Percentiles rank a stretch among this genome's conserved stretches.
Conservation (phyloP, 2,113 vertebrate genomes). For the Rhinoptilus africanus region DNA sequence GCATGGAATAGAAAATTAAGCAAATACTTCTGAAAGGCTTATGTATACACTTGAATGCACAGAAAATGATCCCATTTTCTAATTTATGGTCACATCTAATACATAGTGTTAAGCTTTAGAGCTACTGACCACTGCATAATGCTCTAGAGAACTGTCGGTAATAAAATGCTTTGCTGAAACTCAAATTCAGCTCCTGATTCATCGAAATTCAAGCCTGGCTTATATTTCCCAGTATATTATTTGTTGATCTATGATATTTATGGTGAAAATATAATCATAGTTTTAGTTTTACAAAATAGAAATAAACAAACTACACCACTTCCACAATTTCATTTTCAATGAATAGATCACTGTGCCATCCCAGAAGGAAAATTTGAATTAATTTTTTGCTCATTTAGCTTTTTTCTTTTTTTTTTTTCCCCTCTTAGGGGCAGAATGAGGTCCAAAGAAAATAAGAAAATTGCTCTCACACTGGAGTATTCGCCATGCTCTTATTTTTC, state of each 20-base stretch:
- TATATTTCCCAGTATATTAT: not conserved
- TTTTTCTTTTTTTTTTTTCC: not conserved
- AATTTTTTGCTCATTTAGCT: not conserved
- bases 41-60: not conserved
- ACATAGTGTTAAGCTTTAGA: not conserved
- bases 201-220: not conserved
- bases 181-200: not conserved
- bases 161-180: not conserved
- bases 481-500: not conserved
- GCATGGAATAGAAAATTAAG: not conserved
- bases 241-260: not conserved
- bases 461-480: not conserved
- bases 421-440: not conserved
- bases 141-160: not conserved
- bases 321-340: not conserved
- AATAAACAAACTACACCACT: not conserved
- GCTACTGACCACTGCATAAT: not conserved
- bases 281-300: not conserved
- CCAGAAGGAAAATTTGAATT: not conserved
- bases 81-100: not conserved
- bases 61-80: not conserved
- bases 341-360: not conserved
- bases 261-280: not conserved
- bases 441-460: not conserved
- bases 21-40: not conserved